These are phyloP conservation scores for Taphrorychus bicolor DNA, from an alignment of 2,888 invertebrate species.

Conservation along the genomic window DNA sequence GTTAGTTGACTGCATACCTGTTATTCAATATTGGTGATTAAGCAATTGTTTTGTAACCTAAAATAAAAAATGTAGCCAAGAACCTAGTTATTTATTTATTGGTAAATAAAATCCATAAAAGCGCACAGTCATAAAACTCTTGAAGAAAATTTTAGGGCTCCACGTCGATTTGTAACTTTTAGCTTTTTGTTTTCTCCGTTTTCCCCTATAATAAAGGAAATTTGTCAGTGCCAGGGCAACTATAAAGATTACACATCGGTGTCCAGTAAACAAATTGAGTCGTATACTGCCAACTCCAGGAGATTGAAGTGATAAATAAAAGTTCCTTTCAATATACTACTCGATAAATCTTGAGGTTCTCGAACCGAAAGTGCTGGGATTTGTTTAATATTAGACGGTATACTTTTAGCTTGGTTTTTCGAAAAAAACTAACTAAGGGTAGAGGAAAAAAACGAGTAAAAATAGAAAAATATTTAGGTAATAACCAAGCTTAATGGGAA, in stretches of 20 bases:
- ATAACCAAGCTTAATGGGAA: no score
- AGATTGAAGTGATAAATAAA: constrained; percentile 41
- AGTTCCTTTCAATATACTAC: constrained; percentile 34
- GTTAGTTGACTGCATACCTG: neutral
- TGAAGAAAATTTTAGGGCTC: neutral
- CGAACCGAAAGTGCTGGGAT: neutral
- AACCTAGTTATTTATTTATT: no score
- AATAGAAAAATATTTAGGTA: no score
- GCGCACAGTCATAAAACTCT: neutral
- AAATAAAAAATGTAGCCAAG: neutral
- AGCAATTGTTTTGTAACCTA: neutral
- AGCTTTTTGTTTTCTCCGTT: constrained; percentile 4
- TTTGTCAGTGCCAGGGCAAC: constrained; percentile 31
- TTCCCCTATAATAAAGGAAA: constrained; percentile 17
- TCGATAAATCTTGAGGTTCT: constrained; percentile 24
- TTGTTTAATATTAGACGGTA: neutral
- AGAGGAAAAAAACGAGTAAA: no score
- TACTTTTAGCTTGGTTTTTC: neutral
- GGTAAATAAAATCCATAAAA: neutral
- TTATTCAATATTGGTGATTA: neutral
- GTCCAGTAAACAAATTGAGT: constrained; percentile 41
- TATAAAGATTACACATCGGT: constrained; percentile 37
- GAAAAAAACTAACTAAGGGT: no score
- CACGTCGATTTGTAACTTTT: neutral
- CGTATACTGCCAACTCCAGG: constrained; percentile 34